These are phyloP conservation scores for Resseliella maxima DNA, from an alignment of 2,888 invertebrate genomes.

Conservation along the genomic window DNA sequence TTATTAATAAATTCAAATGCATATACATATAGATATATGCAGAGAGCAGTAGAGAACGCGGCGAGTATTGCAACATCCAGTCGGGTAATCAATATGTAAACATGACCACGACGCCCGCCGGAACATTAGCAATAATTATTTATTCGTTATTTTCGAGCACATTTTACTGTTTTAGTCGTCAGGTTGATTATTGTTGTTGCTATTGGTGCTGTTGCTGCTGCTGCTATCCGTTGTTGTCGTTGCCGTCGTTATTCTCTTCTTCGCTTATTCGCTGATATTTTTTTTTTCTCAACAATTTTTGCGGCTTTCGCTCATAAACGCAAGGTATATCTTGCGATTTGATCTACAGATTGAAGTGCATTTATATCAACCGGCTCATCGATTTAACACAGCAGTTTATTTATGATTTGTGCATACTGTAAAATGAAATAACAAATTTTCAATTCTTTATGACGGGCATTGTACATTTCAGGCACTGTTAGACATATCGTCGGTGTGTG, in stretches of 20 bases:
- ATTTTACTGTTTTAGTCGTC: conserved; percentile 51
- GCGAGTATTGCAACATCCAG: conserved; percentile 42
- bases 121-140: conserved; percentile 51
- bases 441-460: neutral
- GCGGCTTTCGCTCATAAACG: neutral
- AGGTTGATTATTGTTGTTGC: neutral
- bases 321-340: conserved; percentile 23
- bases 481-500: conserved; percentile 46
- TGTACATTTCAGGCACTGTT: conserved; percentile 7
- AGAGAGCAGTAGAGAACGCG: conserved; percentile 20
- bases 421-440: neutral
- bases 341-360: conserved; percentile 42
- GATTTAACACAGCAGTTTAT: neutral
- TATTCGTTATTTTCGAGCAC: conserved; percentile 49
- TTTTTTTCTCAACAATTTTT: neutral
- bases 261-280: neutral
- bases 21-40: neutral
- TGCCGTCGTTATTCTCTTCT: neutral
- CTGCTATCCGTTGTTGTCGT: neutral
- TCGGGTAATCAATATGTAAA: conserved; percentile 44
- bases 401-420: neutral
- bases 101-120: conserved; percentile 50
- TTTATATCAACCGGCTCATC: neutral
- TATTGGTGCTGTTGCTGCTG: neutral
- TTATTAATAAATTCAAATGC: conserved; percentile 48